Evolutionary conservation across 2,113 vertebrate genomes (phyloP).

Genomic region (Paramormyrops kingsleyae): DNA sequence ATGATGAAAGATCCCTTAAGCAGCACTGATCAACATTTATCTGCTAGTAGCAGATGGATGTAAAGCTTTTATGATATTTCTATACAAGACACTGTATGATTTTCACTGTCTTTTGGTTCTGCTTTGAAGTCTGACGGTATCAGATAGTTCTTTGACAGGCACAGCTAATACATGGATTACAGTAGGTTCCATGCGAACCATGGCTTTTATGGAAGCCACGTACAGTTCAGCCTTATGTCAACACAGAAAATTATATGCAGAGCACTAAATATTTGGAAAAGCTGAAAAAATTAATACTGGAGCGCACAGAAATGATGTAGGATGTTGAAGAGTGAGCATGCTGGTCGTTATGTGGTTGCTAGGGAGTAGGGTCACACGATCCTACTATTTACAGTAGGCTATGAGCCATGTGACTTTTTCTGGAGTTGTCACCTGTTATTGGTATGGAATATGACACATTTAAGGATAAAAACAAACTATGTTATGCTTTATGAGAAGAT

Average conservation of each 20-base stretch:
- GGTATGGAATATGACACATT: neutral
- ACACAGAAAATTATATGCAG: neutral
- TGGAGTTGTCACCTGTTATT: neutral
- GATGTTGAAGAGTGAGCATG: neutral
- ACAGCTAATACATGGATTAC: neutral
- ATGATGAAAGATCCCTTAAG: neutral
- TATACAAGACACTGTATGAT: neutral
- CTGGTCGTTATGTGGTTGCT: constrained; percentile 3
- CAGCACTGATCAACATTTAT: neutral
- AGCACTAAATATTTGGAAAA: neutral
- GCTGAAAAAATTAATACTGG: neutral
- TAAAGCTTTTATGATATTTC: neutral
- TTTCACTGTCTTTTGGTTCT: neutral
- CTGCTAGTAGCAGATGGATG: neutral
- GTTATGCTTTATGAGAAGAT: neutral
- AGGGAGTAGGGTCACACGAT: neutral
- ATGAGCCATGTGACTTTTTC: neutral
- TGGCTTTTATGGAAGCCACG: neutral
- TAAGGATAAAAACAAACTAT: neutral
- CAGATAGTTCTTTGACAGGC: neutral
- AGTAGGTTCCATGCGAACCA: neutral
- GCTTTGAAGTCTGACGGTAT: neutral
- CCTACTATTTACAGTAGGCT: neutral
- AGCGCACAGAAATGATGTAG: neutral
- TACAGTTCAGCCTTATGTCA: neutral